Conservation (phyloP, 2,113 vertebrate genomes). For the Sminthopsis crassicaudata region DNA sequence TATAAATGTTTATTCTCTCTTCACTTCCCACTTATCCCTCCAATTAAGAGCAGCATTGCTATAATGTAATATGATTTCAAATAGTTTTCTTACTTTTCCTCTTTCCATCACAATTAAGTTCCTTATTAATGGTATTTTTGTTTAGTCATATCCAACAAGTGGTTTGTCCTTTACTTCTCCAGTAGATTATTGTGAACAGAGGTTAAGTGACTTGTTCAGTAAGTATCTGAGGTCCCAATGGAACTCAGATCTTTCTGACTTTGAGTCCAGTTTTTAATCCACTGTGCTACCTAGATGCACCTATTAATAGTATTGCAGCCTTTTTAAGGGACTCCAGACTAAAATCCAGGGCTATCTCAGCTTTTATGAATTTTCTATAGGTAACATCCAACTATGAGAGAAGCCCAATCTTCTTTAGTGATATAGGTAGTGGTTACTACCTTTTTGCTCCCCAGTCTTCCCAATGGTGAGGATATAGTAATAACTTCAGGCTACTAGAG, state of each 20-base stretch:
- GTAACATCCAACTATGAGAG: not conserved
- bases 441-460: not conserved
- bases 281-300: not conserved
- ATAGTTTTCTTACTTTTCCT: not conserved
- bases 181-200: not conserved
- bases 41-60: not conserved
- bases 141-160: not conserved
- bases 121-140: not conserved
- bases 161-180: not conserved
- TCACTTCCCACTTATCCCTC: not conserved
- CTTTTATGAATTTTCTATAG: not conserved
- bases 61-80: not conserved
- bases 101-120: not conserved
- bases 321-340: not conserved
- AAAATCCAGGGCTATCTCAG: not conserved
- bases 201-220: not conserved
- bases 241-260: not conserved
- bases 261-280: too few species aligned
- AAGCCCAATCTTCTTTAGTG: not conserved
- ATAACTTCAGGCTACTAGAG: not conserved
- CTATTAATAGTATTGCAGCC: not conserved
- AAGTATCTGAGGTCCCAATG: not conserved
- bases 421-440: not conserved
- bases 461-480: not conserved
- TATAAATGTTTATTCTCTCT: not conserved